A percentile compares a stretch with the other conserved stretches of the same genome.
phyloP scores from a whole-genome alignment of 2,113 vertebrate species.

The Gulo gulo region DNA sequence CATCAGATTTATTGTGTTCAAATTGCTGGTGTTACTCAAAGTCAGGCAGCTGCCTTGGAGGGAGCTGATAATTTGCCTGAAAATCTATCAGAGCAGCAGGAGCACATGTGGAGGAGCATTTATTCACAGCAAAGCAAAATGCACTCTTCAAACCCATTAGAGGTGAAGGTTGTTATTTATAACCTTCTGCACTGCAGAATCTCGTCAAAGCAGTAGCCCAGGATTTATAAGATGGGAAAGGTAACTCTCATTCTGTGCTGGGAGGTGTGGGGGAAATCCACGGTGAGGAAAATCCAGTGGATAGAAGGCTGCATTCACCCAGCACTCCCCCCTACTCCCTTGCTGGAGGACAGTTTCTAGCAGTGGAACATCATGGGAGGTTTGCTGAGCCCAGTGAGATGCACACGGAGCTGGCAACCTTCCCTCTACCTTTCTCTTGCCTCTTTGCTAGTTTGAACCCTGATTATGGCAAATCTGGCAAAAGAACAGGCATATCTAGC shows the following conservation, averaged over 20 bases:
- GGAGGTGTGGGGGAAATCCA: neutral
- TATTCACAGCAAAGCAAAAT: neutral
- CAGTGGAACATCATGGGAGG: neutral
- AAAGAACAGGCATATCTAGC: neutral
- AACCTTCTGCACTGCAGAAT: neutral
- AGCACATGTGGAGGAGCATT: neutral
- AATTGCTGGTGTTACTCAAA: neutral
- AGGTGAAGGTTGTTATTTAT: neutral
- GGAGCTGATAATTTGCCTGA: neutral
- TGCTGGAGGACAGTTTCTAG: neutral
- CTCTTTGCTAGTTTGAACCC: neutral
- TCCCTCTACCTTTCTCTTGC: neutral
- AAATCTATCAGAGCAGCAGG: neutral
- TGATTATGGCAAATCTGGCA: neutral
- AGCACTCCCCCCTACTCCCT: neutral
- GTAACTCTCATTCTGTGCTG: neutral
- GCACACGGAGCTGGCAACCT: neutral
- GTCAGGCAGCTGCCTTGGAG: neutral
- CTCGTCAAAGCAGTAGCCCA: neutral
- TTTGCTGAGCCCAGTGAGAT: neutral
- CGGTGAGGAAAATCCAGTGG: neutral
- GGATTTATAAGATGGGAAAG: neutral
- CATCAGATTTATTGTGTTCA: neutral
- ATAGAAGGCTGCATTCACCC: neutral
- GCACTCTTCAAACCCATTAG: neutral